Base-by-base conservation (phyloP, 2,797 vertebrate species). In the Benthosema pterotum region DNA sequence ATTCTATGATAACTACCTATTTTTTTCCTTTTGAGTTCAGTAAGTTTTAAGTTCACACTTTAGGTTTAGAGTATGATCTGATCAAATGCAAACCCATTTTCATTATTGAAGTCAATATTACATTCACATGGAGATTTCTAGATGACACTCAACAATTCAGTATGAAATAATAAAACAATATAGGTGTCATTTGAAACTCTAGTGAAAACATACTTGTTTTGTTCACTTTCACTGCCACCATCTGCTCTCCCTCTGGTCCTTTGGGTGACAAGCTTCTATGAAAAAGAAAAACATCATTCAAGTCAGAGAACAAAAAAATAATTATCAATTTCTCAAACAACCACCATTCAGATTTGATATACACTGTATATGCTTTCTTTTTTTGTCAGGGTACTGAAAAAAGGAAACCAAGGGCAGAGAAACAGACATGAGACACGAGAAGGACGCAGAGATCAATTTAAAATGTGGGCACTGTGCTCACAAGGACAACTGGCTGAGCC, bases 211-310 rank as follows among this genome's bases (percentile, higher is more conserved):
- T 62, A 77, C 80, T 75, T 90, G 86, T 90, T 94, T 69, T 90
- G 93, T 72, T 83, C 83, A 8, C 91, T 87, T 71, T 93, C 91
- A 25, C 57, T 79, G 57, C 87, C 90, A 65, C 88, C 79, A 7
- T 89, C 92, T 6, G 85, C 82, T 79, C 65, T 91, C 58, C 88
- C 91, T 3, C 77, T 80, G 71, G 75, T 88, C 88, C 88, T 94
- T 79, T 93, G 93, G 42, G 86, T 75, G 52, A 87, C 89, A 78
- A 87, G 88, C 87, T 94, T 93, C 86, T 90, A 54, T 49, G 63
- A 67, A 86, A 63, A 83, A 82, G 89, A 58, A 83, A 11, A 71
- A 15, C 67, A 76, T 13, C 72, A 16, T 54, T 56, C 7, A 59
- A 72, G 11, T 7, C 5, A 61, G 57, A 52, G 32, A 13, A 22